phyloP scores from a whole-genome alignment of 2,113 vertebrate genomes.

The Mirounga angustirostris region DNA sequence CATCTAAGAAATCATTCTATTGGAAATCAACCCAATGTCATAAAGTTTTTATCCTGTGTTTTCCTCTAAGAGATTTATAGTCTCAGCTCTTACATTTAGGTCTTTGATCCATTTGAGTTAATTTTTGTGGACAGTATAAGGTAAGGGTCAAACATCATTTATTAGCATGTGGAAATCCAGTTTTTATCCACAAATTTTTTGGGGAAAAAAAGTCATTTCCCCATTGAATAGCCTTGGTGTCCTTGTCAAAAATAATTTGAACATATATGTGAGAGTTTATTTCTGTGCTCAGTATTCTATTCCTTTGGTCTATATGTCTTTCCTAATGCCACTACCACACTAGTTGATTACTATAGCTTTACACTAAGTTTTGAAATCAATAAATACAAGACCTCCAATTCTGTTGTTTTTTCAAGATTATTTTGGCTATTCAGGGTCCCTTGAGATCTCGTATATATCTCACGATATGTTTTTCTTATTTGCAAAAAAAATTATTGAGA shows the following conservation, averaged over 20 bases:
- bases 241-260: not conserved
- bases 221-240: not conserved
- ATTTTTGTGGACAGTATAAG: not conserved
- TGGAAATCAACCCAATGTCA: not conserved
- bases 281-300: not conserved
- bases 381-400: not conserved
- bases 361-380: not conserved
- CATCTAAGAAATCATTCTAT: no score
- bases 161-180: not conserved
- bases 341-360: not conserved
- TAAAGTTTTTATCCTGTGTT: not conserved
- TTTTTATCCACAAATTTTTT: not conserved
- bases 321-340: not conserved
- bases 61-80: not conserved
- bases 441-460: not conserved
- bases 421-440: not conserved
- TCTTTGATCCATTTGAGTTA: not conserved
- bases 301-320: not conserved
- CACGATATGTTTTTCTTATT: not conserved
- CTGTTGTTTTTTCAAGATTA: not conserved
- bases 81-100: not conserved
- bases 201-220: not conserved
- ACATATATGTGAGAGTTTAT: not conserved
- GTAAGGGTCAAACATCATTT: not conserved
- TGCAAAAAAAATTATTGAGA: not conserved